Conservation (phyloP, 2,797 vertebrate genomes). For the Chromobotia macracanthus region DNA sequence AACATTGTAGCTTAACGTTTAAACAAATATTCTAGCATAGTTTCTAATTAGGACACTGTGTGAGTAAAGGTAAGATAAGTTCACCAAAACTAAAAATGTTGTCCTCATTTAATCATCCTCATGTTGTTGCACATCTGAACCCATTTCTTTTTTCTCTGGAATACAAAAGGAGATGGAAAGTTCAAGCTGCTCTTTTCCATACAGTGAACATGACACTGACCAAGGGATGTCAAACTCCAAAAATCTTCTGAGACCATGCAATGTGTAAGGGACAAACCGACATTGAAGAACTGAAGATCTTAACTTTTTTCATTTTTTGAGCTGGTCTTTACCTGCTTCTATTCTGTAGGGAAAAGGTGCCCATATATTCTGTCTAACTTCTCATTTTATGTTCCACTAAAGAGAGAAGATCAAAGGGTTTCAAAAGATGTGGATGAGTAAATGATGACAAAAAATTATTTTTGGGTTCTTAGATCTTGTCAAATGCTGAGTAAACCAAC, state of each 20-base stretch:
- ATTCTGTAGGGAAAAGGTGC: not conserved
- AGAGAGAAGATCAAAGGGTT: not conserved
- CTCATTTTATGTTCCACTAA: not conserved
- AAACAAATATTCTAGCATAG: not conserved
- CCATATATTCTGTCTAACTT: not conserved
- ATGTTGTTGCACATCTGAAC: too few relatives aligned
- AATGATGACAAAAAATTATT: not conserved
- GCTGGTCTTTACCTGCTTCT: not conserved
- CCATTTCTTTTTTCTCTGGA: too few relatives aligned
- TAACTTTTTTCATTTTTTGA: not conserved
- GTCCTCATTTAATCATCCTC: too few relatives aligned
- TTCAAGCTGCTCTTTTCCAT: too few relatives aligned
- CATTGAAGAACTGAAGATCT: too few relatives aligned
- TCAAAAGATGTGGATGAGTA: not conserved
- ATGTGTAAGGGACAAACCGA: too few relatives aligned
- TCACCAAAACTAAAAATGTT: too few relatives aligned
- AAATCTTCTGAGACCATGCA: too few relatives aligned
- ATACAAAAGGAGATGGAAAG: too few relatives aligned
- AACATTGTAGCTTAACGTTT: not conserved
- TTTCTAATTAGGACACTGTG: constrained; percentile 11
- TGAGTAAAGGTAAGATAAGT: too few relatives aligned
- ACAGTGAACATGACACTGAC: too few relatives aligned
- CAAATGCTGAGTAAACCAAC: constrained; percentile 9
- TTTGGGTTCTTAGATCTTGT: not conserved
- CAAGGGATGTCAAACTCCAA: too few relatives aligned